Evolutionary conservation across 1,140 invertebrate genomes (phyloP).

Genomic region (Eciton burchellii): DNA sequence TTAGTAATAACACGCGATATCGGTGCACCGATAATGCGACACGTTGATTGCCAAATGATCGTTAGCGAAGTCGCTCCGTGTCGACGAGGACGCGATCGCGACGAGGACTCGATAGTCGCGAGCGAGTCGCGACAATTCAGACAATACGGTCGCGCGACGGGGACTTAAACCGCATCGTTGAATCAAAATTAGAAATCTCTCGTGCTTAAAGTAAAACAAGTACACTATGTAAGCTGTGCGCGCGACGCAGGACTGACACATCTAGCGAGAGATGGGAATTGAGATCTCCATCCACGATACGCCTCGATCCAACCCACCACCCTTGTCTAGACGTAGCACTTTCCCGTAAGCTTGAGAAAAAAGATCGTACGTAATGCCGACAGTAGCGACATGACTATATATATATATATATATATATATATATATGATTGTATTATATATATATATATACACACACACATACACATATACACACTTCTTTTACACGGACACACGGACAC

Average conservation of each 20-base stretch:
- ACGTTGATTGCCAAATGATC: slow-evolving; percentile 46
- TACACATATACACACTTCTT: slow-evolving; percentile 11
- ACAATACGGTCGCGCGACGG: background rate
- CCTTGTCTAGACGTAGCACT: slow-evolving; percentile 68
- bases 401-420: slow-evolving; percentile 3
- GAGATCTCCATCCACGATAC: slow-evolving; percentile 55
- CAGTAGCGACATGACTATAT: slow-evolving; percentile 33
- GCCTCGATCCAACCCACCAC: slow-evolving; percentile 56
- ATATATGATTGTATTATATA: background rate
- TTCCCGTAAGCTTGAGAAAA: slow-evolving; percentile 59
- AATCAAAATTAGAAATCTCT: slow-evolving; percentile 21
- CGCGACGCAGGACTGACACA: background rate
- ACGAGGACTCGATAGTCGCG: background rate
- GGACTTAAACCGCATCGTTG: background rate
- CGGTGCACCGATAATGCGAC: background rate
- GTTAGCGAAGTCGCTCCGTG: slow-evolving; percentile 1
- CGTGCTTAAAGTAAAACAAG: too few species aligned
- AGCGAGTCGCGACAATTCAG: slow-evolving; percentile 4
- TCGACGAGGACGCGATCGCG: background rate
- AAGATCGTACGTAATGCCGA: slow-evolving; percentile 65
- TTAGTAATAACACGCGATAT: slow-evolving; percentile 21
- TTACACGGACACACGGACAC: background rate
- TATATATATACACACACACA: slow-evolving; percentile 1
- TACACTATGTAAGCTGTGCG: background rate
- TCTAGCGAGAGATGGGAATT: slow-evolving; percentile 13